Evolutionary conservation across 2,797 vertebrate species (phyloP), one percentile per base, ranked within the genome.

Genomic region (Silurus lanzhouensis): DNA sequence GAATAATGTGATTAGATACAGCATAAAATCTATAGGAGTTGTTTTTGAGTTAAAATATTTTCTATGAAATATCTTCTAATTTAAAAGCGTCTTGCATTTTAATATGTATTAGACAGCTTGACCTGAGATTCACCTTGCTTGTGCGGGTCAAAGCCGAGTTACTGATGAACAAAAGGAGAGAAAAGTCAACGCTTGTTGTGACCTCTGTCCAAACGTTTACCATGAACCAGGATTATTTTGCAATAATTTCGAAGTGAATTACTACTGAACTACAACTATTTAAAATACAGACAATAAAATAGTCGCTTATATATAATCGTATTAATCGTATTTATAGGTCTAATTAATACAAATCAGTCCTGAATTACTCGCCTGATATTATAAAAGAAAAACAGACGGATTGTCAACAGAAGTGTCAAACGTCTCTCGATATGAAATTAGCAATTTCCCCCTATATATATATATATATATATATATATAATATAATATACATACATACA

Each of bases 51-150:
- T 52, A n/a, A 52, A 52, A 52, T 52, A 6, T 52, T 7, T 9
- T 77, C 1, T 20, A 81, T 44, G 7, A 71, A 72, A 71, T 5
- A n/a, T 7, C 6, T 22, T 13, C 38, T 44, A 27, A 38, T 85
- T 82, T 88, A 83, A 66, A 75, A 81, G 60, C 85, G 61, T 89
- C 92, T 92, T 92, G 91, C 93, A 95, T 97, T 96, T 97, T 95
- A 94, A 92, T 95, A 94, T 96, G 94, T 94, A 94, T 97, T 92
- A 98, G 98, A 98, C 98, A 92, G 93, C 91, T 93, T 99, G 98
- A 99, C 98, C 97, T 97, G 96, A 78, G 95, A 96, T 97, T 99
- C 97, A 99, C 97, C 98, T 97, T 96, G 91, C 96, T 95, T 95
- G 95, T 95, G 96, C 95, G 96, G 98, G 97, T 99, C 97, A 98